phyloP scores from a whole-genome alignment of 1,140 invertebrate species.

The Heliconius congener region DNA sequence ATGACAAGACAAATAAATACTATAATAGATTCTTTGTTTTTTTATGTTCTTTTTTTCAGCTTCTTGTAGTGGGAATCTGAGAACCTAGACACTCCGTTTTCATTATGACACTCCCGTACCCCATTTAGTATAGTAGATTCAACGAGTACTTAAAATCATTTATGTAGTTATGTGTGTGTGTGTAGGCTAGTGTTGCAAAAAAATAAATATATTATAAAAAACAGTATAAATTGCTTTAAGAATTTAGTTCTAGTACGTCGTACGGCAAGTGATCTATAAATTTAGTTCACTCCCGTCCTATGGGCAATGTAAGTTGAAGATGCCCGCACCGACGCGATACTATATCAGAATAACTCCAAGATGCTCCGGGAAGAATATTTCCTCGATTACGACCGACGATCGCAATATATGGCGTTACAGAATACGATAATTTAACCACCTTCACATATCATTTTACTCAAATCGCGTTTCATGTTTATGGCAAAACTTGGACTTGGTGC shows the following conservation, averaged over 20 bases:
- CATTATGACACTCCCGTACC: too few species aligned
- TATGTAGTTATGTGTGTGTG: too few species aligned
- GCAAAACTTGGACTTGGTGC: slow-evolving; percentile 76
- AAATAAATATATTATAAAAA: background rate
- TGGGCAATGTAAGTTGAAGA: slow-evolving; percentile 62
- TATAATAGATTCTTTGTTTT: too few species aligned
- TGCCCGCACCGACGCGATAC: slow-evolving; percentile 50
- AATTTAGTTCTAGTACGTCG: background rate
- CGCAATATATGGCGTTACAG: slow-evolving; percentile 34
- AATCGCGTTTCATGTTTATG: slow-evolving; percentile 77
- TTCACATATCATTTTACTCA: slow-evolving; percentile 74
- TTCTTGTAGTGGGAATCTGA: too few species aligned
- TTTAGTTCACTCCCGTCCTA: slow-evolving; percentile 71
- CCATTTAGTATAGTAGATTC: too few species aligned
- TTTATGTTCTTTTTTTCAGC: too few species aligned
- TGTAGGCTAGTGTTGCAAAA: background rate
- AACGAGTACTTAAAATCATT: background rate
- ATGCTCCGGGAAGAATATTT: slow-evolving; percentile 38
- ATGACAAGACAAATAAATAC: too few species aligned
- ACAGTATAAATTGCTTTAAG: background rate
- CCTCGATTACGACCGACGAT: slow-evolving; percentile 32
- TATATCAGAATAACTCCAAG: slow-evolving; percentile 34
- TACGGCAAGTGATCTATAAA: slow-evolving; percentile 54
- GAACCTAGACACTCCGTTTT: too few species aligned
- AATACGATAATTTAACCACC: slow-evolving; percentile 48